Base-by-base conservation (phyloP, 2,113 vertebrate genomes). In the Lepus europaeus region DNA sequence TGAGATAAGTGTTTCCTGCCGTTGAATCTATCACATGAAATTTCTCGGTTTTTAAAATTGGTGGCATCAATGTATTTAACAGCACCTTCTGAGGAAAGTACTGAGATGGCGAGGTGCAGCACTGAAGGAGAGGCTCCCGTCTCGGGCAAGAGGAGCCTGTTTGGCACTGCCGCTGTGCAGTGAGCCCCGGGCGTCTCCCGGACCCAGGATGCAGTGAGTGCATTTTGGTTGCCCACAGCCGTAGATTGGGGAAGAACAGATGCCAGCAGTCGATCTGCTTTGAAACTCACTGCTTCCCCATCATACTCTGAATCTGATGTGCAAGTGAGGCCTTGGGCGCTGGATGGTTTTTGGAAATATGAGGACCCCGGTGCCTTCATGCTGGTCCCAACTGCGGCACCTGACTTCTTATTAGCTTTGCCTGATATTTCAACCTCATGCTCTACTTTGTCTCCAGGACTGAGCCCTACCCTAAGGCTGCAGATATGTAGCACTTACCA, bases 41-140 rank as follows among this genome's bases (percentile, higher is more conserved):
- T 83, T 78, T 59, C 33, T 74, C 74, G 45, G 83, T 31, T 74
- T 92, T 69, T 92, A 11, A 45, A 79, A 91, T 80, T 36, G 11
- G 49, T 39, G 64, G 12, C 9, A 27, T 39, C 36, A 61, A 66
- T 84, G 33, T 87, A 73, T 66, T 91, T 29, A 51, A 17, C 61
- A 87, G 49, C 9, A 27, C 74, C 76, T 81, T 86, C 39, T 87
- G 17, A 94, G 59, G 49, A 73, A 68, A 89, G 89, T 29, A 73
- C 10, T 76, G 16, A 83, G 78, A 87, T 1, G 39, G 72, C 14
- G 17, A 31, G 51, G 16, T 51, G 33, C 1, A 27, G 84, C 29
- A n/a, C 33, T 64, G 70, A 69, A 10, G 53, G 53, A 86, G 69
- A 87, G 36, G 22, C 19, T 72, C 12, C 6, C 22, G 29, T 68